Conservation (phyloP, 2,797 vertebrate genomes). For the Hippocampus kuda region DNA sequence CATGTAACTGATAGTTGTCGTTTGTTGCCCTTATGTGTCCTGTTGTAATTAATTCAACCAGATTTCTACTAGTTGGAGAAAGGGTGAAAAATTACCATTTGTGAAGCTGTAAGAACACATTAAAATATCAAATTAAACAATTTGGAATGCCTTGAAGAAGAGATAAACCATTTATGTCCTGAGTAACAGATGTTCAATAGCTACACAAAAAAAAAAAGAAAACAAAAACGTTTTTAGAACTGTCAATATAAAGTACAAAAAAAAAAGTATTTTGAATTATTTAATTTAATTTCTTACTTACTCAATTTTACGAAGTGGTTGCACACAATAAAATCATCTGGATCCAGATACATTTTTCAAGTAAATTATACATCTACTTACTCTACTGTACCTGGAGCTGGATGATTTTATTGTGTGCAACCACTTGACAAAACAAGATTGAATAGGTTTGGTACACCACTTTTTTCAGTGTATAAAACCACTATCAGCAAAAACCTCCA, state of each 20-base stretch:
- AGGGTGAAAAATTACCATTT: not conserved
- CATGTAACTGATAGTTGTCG: not conserved
- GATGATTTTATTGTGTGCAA: no score
- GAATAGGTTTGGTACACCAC: no score
- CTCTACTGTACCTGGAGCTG: no score
- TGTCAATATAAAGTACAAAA: not conserved
- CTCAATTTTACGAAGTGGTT: no score
- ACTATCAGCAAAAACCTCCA: not conserved
- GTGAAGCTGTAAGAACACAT: not conserved
- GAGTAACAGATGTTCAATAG: not conserved
- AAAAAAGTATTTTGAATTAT: no score
- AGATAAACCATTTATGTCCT: not conserved
- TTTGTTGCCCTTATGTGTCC: not conserved
- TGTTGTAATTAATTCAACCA: not conserved
- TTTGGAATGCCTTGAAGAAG: not conserved
- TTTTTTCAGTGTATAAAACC: no score
- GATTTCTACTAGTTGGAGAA: no score
- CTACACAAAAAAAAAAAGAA: not conserved
- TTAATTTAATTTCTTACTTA: no score
- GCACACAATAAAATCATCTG: no score
- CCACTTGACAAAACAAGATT: no score
- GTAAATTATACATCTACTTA: no score
- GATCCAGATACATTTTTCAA: no score
- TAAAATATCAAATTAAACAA: not conserved
- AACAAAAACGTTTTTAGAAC: not conserved